Percentiles rank a stretch among this genome's conserved stretches.
Conservation (phyloP, 2,113 vertebrate genomes). For the Nesoenas mayeri region DNA sequence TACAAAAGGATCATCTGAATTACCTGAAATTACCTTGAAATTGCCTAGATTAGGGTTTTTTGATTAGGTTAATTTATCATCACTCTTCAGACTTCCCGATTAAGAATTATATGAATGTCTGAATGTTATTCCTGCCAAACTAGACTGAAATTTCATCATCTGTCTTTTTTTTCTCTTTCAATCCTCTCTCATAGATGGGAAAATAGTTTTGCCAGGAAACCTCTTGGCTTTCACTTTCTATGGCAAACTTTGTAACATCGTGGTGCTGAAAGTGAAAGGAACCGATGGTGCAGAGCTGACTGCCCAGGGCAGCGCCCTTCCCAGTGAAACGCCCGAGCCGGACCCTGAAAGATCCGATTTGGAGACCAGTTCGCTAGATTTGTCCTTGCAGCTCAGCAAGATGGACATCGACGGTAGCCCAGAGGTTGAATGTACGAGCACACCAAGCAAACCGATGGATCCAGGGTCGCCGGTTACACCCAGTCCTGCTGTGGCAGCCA, state of each 20-base stretch:
- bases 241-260: slow-evolving; percentile 79
- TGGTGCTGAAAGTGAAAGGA: slow-evolving; percentile 81
- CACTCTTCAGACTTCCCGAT: background rate
- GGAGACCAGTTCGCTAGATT: slow-evolving; percentile 71
- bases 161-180: background rate
- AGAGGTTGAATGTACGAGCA: slow-evolving; percentile 62
- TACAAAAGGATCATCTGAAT: background rate
- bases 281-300: slow-evolving; percentile 77
- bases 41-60: background rate
- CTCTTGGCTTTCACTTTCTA: slow-evolving; percentile 84
- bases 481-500: background rate
- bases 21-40: background rate
- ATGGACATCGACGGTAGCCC: slow-evolving; percentile 73
- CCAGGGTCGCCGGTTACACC: background rate
- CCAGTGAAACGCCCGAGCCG: background rate
- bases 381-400: slow-evolving; percentile 80
- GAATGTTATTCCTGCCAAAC: background rate
- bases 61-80: background rate
- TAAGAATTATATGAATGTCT: background rate
- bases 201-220: slow-evolving; percentile 87
- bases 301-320: background rate
- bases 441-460: slow-evolving; percentile 58
- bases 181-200: slow-evolving; percentile 77
- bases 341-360: slow-evolving; percentile 28
- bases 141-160: background rate